Conservation (phyloP, 2,888 invertebrate species). For the Masnerella sp. region DNA sequence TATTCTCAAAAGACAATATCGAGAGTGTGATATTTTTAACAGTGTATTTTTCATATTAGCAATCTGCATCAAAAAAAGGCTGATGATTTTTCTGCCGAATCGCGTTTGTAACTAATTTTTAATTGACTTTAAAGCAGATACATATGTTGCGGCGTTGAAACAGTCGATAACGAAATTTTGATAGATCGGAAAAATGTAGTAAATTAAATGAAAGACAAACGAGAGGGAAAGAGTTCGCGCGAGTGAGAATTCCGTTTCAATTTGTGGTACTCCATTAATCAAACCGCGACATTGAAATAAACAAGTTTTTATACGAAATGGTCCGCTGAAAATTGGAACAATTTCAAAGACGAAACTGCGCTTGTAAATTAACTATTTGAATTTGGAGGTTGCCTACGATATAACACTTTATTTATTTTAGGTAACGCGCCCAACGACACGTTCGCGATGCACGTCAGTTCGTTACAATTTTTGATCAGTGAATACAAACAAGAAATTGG, state of each 20-base stretch:
- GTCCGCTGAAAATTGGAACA: conserved; percentile 23
- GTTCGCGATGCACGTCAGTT: conserved; percentile 10
- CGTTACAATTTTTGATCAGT: conserved; percentile 14
- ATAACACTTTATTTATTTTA: conserved; percentile 20
- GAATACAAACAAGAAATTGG: conserved; percentile 5
- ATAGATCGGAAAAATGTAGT: conserved; percentile 55
- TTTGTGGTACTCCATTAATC: conserved; percentile 54
- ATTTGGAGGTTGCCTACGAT: background rate
- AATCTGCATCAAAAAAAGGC: too few species aligned
- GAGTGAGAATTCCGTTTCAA: conserved; percentile 46
- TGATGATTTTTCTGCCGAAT: too few species aligned
- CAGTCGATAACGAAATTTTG: conserved; percentile 46
- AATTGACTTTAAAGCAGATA: conserved; percentile 35
- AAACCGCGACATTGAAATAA: conserved; percentile 49
- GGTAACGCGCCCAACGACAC: background rate
- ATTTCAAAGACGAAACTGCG: conserved; percentile 23
- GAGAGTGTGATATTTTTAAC: too few species aligned
- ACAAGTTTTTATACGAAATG: conserved; percentile 49
- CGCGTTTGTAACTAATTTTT: conserved; percentile 34
- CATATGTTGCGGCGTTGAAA: conserved; percentile 21
- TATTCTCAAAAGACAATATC: too few species aligned
- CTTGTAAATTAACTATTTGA: conserved; percentile 36
- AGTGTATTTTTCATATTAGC: too few species aligned
- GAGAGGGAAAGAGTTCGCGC: conserved; percentile 1
- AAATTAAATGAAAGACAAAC: conserved; percentile 52